A percentile compares a stretch with the other conserved stretches of the same genome.
These are phyloP conservation scores for Phaethon lepturus DNA, from an alignment of 2,113 vertebrate genomes.

Conservation along the genomic window DNA sequence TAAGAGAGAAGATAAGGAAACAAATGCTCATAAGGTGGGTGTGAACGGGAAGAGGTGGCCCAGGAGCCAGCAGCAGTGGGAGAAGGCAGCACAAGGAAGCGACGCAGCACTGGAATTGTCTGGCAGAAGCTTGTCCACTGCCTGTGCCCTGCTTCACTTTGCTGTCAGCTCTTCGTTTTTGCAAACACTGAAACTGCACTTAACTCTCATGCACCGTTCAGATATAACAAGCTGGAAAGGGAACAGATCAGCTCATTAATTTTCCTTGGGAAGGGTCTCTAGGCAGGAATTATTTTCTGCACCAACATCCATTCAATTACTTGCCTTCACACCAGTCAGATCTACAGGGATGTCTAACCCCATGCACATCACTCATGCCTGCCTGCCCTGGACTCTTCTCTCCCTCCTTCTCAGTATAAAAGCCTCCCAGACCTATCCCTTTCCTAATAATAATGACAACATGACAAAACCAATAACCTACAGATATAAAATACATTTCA, in stretches of 20 bases:
- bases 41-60: neutral
- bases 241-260: constrained; percentile 31
- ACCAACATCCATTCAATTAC: constrained; percentile 64
- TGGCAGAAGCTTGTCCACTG: constrained; percentile 16
- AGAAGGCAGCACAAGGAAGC: neutral
- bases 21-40: neutral
- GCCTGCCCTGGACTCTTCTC: constrained; percentile 40
- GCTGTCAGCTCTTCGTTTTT: constrained; percentile 42
- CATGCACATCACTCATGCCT: constrained; percentile 58
- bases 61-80: neutral
- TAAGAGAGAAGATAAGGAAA: neutral
- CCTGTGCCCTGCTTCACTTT: neutral
- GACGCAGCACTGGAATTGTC: neutral
- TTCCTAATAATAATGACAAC: constrained; percentile 63
- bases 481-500: constrained; percentile 47
- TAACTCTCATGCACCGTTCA: neutral
- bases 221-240: constrained; percentile 51
- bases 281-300: constrained; percentile 63
- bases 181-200: constrained; percentile 2
- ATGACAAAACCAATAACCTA: constrained; percentile 70
- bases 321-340: constrained; percentile 59
- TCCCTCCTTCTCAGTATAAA: neutral
- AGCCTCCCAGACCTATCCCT: constrained; percentile 53
- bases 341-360: constrained; percentile 59
- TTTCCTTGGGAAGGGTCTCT: constrained; percentile 63